phyloP scores from a whole-genome alignment of 2,888 invertebrate genomes.

The Drosophila sordidula region DNA sequence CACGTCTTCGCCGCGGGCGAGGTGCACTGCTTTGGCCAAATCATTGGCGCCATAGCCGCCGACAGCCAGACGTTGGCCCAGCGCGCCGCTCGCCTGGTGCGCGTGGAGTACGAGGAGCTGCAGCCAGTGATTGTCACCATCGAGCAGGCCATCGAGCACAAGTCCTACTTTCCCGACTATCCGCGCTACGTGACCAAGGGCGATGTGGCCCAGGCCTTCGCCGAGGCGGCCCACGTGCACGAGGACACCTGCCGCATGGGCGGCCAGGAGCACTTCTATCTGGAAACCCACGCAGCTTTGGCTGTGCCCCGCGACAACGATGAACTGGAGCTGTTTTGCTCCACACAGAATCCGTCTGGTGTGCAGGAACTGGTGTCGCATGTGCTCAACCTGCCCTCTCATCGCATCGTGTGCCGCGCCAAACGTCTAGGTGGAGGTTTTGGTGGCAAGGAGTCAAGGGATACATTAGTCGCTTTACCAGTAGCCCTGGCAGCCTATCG shows the following conservation, averaged over 20 bases:
- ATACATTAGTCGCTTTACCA: slow-evolving; percentile 89
- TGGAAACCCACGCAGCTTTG: slow-evolving; percentile 93
- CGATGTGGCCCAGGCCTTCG: slow-evolving; percentile 89
- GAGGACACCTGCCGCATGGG: slow-evolving; percentile 93
- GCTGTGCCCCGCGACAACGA: slow-evolving; percentile 92
- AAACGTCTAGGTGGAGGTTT: slow-evolving; percentile 98
- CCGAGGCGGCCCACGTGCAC: slow-evolving; percentile 89
- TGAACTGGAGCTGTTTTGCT: slow-evolving; percentile 93
- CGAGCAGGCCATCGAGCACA: slow-evolving; percentile 92
- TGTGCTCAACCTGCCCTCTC: slow-evolving; percentile 90
- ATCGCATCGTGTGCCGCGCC: slow-evolving; percentile 90
- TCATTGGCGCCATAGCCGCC: slow-evolving; percentile 93
- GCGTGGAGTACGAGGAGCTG: slow-evolving; percentile 92
- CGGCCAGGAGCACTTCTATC: slow-evolving; percentile 98
- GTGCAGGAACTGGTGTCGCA: slow-evolving; percentile 89
- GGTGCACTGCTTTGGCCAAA: slow-evolving; percentile 92
- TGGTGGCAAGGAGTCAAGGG: slow-evolving; percentile 96
- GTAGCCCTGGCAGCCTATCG: slow-evolving; percentile 93
- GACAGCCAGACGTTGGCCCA: slow-evolving; percentile 92
- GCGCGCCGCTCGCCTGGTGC: slow-evolving; percentile 92
- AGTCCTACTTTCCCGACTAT: slow-evolving; percentile 89
- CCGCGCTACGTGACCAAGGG: slow-evolving; percentile 88
- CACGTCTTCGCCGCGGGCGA: slow-evolving; percentile 92
- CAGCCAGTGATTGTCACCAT: slow-evolving; percentile 93
- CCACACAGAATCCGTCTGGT: slow-evolving; percentile 94